A percentile compares a stretch with the other conserved stretches of the same genome.
Evolutionary conservation across 2,113 vertebrate species (phyloP).

Genomic region (Dicentrarchus labrax): DNA sequence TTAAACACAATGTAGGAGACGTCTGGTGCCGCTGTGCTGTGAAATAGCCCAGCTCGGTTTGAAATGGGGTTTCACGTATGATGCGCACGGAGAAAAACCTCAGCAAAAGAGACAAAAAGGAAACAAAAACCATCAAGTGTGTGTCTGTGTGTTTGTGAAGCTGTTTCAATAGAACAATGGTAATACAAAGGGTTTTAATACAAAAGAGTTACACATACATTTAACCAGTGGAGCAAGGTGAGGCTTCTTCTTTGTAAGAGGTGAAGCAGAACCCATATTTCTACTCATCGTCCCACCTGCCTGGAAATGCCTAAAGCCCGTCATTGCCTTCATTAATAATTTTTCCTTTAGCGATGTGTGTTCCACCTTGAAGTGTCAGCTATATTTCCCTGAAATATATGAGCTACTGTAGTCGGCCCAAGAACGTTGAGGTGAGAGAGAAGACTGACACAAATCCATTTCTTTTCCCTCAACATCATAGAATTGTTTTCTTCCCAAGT

Average conservation of each 20-base stretch:
- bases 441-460: conserved; percentile 16
- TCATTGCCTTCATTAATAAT: conserved; percentile 60
- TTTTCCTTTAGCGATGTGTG: conserved; percentile 32
- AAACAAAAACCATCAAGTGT: not conserved
- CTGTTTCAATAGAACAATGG: conserved; percentile 7
- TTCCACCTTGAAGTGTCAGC: conserved; percentile 66
- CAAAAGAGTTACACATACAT: not conserved
- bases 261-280: conserved; percentile 17
- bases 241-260: not conserved
- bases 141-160: not conserved
- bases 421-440: conserved; percentile 1
- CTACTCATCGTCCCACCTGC: not conserved
- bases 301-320: not conserved
- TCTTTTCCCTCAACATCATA: conserved; percentile 13
- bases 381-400: conserved; percentile 31
- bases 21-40: conserved; percentile 70
- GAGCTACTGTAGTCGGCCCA: conserved; percentile 15
- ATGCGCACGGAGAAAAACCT: conserved; percentile 23
- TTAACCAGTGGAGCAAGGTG: not conserved
- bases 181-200: not conserved
- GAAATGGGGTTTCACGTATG: conserved; percentile 64
- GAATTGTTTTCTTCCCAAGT: conserved; percentile 10
- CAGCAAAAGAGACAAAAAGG: not conserved
- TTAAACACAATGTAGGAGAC: conserved; percentile 75
- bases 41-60: conserved; percentile 69